Evolutionary conservation across 2,888 invertebrate species (phyloP), one percentile per base, ranked within the genome.

Genomic region (Ethmia dodecea): DNA sequence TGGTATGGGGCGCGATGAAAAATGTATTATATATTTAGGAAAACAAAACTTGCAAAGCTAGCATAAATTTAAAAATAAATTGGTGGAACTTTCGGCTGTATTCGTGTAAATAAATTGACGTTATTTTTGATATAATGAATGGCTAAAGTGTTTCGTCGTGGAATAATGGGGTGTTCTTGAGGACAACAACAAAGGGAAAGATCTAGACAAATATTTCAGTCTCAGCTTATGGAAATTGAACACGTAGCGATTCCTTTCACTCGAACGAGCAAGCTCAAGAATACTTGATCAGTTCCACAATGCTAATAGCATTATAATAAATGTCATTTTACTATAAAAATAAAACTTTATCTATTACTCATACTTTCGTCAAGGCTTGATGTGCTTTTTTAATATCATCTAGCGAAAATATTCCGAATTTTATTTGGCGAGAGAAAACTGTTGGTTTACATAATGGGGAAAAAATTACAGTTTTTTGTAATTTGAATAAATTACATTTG

Each of bases 141-240:
- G 34, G 12, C 15, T 22, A 15, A 14, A 52, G 53, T 43, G 47
- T 49, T 48, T 48, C 39, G 42, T 43, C 51, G 35, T 37, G 39
- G 43, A 51, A 61, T 59, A 66, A 63, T 64, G 49, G 59, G 39
- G 42, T 42, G 47, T 40, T 54, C 55, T 56, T 57, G 62, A 58
- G 43, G 45, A 40, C 49, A 8, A 5, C 58, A 62, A 73, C 71
- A 70, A 75, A 68, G 55, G 56, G 45, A 48, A 52, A 47, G 49
- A 63, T 55, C 64, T 62, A 76, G 67, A 74, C 65, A 56, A 61
- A 76, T 71, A 67, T 64, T 67, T 69, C 62, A 60, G 43, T 30
- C 42, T 42, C 49, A 46, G 58, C 52, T 66, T 64, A 69, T 67
- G 61, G 53, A 60, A 68, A 69, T 66, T 43, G 60, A 46, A 46